phyloP scores from a whole-genome alignment of 2,113 vertebrate species.

The Blennius ocellaris region DNA sequence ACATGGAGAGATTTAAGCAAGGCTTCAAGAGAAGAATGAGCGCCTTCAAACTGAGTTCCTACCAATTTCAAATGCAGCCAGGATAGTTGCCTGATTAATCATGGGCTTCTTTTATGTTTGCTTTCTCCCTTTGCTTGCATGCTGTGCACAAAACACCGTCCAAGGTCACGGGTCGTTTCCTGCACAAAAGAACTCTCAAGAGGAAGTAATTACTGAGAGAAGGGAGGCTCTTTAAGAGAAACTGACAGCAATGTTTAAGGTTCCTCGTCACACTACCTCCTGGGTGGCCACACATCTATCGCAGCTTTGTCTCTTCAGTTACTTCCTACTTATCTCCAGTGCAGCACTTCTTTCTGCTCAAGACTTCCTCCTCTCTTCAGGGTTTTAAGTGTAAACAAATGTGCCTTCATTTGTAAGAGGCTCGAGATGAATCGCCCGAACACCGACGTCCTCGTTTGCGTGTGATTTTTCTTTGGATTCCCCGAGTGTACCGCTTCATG shows the following conservation, averaged over 20 bases:
- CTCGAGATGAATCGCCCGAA: too few species aligned
- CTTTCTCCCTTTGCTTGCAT: not conserved
- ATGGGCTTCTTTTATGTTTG: not conserved
- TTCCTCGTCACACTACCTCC: constrained; percentile 8
- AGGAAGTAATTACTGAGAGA: constrained; percentile 41
- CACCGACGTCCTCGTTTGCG: too few species aligned
- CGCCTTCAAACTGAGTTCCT: not conserved
- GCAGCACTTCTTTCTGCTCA: not conserved
- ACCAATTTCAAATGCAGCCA: constrained; percentile 8
- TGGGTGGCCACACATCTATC: constrained; percentile 36
- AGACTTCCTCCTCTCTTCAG: not conserved
- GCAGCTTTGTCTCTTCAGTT: constrained; percentile 16
- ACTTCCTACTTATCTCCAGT: constrained; percentile 6
- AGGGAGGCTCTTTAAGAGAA: constrained; percentile 26
- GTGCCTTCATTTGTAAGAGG: too few species aligned
- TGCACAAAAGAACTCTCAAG: constrained; percentile 31
- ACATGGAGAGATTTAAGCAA: constrained; percentile 24
- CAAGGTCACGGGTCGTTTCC: constrained; percentile 33
- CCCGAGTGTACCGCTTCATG: constrained; percentile 11
- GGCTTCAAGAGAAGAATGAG: constrained; percentile 33
- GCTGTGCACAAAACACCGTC: constrained; percentile 22
- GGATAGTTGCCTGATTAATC: constrained; percentile 10
- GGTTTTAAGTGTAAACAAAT: not conserved
- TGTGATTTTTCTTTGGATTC: constrained; percentile 11
- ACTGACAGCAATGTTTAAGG: constrained; percentile 22